A percentile compares a stretch with the other conserved stretches of the same genome.
phyloP scores from a whole-genome alignment of 2,888 invertebrate species.

The Calliopum simillimum region DNA sequence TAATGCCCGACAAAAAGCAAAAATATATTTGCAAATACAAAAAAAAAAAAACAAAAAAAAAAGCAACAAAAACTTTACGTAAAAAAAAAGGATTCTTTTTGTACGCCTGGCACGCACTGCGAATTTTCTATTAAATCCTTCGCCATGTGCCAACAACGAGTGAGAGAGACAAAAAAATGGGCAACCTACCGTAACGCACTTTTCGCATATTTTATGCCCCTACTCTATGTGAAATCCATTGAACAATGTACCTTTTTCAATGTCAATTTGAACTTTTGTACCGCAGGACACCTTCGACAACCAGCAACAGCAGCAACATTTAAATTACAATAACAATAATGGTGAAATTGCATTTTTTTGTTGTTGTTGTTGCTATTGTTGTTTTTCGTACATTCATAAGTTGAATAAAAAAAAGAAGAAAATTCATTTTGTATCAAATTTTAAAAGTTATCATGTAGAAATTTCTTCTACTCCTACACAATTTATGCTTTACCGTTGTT shows the following conservation, averaged over 20 bases:
- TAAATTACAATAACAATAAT: constrained; percentile 31
- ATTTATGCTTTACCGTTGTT: background rate
- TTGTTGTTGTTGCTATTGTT: constrained; percentile 18
- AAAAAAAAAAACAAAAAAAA: no score
- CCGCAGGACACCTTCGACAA: background rate
- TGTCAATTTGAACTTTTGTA: background rate
- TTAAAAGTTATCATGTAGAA: constrained; percentile 3
- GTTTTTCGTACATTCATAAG: constrained; percentile 27
- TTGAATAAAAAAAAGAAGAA: no score
- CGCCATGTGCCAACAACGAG: background rate
- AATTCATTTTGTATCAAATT: constrained; percentile 9
- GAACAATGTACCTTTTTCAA: background rate
- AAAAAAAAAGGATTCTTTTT: background rate
- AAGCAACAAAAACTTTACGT: no score
- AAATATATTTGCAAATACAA: background rate
- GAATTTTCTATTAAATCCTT: constrained; percentile 11
- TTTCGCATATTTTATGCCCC: constrained; percentile 2
- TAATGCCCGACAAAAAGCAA: background rate
- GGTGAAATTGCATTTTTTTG: constrained; percentile 1
- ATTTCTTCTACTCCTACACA: background rate
- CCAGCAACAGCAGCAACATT: background rate
- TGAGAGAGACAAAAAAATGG: background rate
- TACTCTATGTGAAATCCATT: background rate
- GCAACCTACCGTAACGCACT: background rate
- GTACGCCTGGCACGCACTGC: constrained; percentile 7